These are phyloP conservation scores for Arrhopalites spinosus DNA, from an alignment of 2,888 invertebrate species.

Conservation along the genomic window DNA sequence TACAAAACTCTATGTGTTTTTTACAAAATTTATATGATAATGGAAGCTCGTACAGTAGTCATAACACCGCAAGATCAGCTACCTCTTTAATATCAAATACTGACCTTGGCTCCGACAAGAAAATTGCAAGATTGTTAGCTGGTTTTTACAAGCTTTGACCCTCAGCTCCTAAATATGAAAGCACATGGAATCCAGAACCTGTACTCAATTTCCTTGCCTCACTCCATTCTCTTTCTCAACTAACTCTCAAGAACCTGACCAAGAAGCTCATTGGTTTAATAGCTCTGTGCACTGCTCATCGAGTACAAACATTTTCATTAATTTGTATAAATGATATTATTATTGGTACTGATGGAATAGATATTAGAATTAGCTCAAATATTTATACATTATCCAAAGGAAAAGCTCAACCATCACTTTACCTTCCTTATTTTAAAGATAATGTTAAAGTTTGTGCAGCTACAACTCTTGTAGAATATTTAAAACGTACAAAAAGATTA, in stretches of 20 bases:
- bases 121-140: no score
- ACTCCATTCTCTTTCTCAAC: neutral
- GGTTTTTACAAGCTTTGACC: no score
- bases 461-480: neutral
- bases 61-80: no score
- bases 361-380: neutral
- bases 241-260: conserved; percentile 20
- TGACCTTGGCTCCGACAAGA: no score
- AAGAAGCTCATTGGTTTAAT: conserved; percentile 22
- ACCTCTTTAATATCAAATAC: no score
- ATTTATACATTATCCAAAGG: conserved; percentile 18
- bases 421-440: conserved; percentile 15
- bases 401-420: conserved; percentile 14
- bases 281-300: conserved; percentile 31
- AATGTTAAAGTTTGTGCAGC: neutral
- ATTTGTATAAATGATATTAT: conserved; percentile 27
- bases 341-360: neutral
- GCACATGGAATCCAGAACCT: conserved; percentile 30
- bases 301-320: conserved; percentile 33
- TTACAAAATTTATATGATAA: no score
- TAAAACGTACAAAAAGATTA: neutral
- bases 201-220: conserved; percentile 8
- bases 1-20: no score
- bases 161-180: conserved; percentile 24
- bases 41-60: no score